Evolutionary conservation across 92 coral and sea anemone genomes (phyloP).

Genomic region (Palythoa grandis): DNA sequence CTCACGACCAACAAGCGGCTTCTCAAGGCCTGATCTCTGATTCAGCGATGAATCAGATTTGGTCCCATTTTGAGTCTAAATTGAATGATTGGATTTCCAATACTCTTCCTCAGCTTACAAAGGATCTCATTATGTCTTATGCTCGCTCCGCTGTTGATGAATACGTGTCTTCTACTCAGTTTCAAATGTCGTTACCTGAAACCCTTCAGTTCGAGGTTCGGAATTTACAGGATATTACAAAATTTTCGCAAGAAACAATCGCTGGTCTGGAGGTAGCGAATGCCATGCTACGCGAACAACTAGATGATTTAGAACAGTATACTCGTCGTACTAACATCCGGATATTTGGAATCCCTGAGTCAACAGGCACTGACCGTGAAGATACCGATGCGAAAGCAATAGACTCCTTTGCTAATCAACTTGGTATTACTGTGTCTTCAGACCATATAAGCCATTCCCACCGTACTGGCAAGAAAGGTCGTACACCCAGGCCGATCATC

Average conservation of each 20-base stretch:
- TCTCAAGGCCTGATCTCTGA: conserved; percentile 41
- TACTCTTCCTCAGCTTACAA: conserved; percentile 43
- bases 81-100: conserved; percentile 43
- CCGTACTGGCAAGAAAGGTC: background rate
- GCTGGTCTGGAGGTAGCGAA: conserved; percentile 41
- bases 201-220: conserved; percentile 45
- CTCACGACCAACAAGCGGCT: conserved; percentile 39
- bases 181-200: conserved; percentile 13
- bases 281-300: conserved; percentile 27
- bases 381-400: conserved; percentile 27
- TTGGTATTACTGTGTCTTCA: conserved; percentile 37
- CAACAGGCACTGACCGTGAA: conserved; percentile 39
- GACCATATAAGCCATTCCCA: conserved; percentile 51
- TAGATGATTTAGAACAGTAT: background rate
- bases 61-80: conserved; percentile 47
- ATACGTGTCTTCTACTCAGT: conserved; percentile 49
- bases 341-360: conserved; percentile 1
- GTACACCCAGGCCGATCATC: conserved; percentile 41
- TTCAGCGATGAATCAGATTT: conserved; percentile 37
- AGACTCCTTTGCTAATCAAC: conserved; percentile 35
- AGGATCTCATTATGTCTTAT: conserved; percentile 45
- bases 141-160: conserved; percentile 40
- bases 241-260: conserved; percentile 32
- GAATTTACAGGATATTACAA: conserved; percentile 35
- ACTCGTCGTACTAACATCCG: background rate